Evolutionary conservation across 2,113 vertebrate genomes (phyloP).

Genomic region (Dicrurus megarhynchus): DNA sequence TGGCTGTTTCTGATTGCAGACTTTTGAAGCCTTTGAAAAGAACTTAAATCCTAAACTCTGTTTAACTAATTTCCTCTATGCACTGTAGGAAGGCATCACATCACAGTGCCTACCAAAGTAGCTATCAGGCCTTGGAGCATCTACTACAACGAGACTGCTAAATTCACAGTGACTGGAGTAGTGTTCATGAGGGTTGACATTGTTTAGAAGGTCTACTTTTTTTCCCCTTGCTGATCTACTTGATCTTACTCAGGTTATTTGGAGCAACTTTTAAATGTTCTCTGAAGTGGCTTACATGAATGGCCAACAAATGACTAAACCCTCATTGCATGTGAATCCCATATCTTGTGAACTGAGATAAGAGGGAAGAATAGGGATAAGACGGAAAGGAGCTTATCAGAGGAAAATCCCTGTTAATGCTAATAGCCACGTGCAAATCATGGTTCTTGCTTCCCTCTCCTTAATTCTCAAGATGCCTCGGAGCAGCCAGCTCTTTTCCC

Average conservation of each 20-base stretch:
- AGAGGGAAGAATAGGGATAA: conserved; percentile 4
- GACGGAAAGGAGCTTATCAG: not conserved
- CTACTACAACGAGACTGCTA: not conserved
- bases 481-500: not conserved
- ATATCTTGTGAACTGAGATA: not conserved
- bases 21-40: not conserved
- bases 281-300: not conserved
- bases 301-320: not conserved
- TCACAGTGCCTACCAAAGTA: not conserved
- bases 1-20: not conserved
- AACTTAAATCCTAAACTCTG: not conserved
- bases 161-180: not conserved
- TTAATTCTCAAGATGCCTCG: not conserved
- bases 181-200: not conserved
- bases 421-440: conserved; percentile 7
- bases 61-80: not conserved
- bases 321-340: not conserved
- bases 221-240: not conserved
- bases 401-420: conserved; percentile 45
- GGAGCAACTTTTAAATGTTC: not conserved
- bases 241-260: not conserved
- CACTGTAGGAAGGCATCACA: not conserved
- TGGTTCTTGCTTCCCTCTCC: not conserved
- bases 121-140: not conserved
- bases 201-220: not conserved